A percentile compares a stretch with the other conserved stretches of the same genome.
These are phyloP conservation scores for Phodopus roborovskii DNA, from an alignment of 2,113 vertebrate species.

Conservation along the genomic window DNA sequence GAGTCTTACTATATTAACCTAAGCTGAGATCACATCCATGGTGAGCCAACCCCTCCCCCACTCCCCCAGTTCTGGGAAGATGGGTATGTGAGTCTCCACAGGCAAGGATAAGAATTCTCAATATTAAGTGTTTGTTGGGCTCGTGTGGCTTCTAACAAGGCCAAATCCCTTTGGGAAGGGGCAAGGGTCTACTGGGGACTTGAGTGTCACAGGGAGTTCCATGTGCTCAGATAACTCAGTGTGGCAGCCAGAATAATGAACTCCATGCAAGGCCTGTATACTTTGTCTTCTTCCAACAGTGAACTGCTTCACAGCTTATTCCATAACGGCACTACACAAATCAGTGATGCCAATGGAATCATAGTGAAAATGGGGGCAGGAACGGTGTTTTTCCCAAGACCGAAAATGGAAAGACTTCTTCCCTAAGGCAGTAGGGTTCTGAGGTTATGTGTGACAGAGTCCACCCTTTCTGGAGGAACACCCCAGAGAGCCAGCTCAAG, in stretches of 20 bases:
- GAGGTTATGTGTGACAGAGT: background rate
- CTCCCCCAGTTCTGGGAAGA: background rate
- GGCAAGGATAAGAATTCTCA: background rate
- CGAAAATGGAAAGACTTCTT: constrained; percentile 26
- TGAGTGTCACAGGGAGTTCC: background rate
- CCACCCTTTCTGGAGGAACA: background rate
- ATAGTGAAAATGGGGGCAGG: background rate
- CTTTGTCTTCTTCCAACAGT: background rate
- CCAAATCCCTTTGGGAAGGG: background rate
- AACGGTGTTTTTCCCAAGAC: background rate
- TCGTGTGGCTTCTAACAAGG: background rate
- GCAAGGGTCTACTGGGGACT: rapidly evolving
- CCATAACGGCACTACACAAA: background rate
- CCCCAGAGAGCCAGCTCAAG: background rate
- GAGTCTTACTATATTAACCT: background rate
- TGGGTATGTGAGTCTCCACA: background rate
- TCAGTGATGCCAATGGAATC: background rate
- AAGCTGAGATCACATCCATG: background rate
- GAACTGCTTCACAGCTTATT: background rate
- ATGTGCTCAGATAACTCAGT: background rate
- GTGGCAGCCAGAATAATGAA: background rate
- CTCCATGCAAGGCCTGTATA: background rate
- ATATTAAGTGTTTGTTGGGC: background rate
- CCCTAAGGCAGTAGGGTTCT: background rate
- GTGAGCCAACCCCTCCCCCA: background rate